Conservation (phyloP, 2,797 vertebrate species). For the Nannoperca australis region DNA sequence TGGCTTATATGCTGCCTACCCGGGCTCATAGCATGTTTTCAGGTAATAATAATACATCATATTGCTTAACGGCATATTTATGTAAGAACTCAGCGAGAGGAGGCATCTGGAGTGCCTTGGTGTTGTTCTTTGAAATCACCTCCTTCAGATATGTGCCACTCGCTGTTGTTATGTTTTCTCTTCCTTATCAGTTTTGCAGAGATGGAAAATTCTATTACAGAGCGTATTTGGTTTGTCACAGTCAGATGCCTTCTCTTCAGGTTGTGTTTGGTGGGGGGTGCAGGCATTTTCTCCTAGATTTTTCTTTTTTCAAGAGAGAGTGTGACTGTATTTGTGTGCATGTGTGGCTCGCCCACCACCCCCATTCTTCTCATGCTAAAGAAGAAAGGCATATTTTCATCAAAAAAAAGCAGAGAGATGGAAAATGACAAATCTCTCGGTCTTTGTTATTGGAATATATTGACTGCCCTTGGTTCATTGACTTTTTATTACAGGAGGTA, state of each 20-base stretch:
- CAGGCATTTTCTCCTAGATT: slow-evolving; percentile 70
- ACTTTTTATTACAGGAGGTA: slow-evolving; percentile 95
- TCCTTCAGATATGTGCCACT: slow-evolving; percentile 77
- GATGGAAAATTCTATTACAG: slow-evolving; percentile 81
- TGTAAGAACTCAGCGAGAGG: slow-evolving; percentile 76
- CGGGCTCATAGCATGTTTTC: slow-evolving; percentile 82
- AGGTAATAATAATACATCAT: slow-evolving; percentile 87
- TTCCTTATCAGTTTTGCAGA: slow-evolving; percentile 81
- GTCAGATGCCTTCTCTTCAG: slow-evolving; percentile 80
- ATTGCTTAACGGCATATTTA: slow-evolving; percentile 83
- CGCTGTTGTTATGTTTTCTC: slow-evolving; percentile 79
- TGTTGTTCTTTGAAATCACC: slow-evolving; percentile 84
- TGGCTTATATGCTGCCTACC: slow-evolving; percentile 79
- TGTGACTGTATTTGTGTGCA: slow-evolving; percentile 47
- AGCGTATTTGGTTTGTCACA: slow-evolving; percentile 83
- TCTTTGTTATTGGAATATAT: slow-evolving; percentile 88
- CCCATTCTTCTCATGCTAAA: slow-evolving; percentile 63
- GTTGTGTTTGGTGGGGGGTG: slow-evolving; percentile 61
- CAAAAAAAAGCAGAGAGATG: slow-evolving; percentile 62
- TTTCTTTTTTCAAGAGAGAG: slow-evolving; percentile 65
- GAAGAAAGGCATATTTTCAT: slow-evolving; percentile 75
- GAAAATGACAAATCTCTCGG: slow-evolving; percentile 81
- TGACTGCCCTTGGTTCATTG: slow-evolving; percentile 90
- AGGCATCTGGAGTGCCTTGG: slow-evolving; percentile 72
- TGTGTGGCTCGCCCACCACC: slow-evolving; percentile 40